Evolutionary conservation across 2,797 vertebrate species (phyloP).

Genomic region (Mallotus villosus): DNA sequence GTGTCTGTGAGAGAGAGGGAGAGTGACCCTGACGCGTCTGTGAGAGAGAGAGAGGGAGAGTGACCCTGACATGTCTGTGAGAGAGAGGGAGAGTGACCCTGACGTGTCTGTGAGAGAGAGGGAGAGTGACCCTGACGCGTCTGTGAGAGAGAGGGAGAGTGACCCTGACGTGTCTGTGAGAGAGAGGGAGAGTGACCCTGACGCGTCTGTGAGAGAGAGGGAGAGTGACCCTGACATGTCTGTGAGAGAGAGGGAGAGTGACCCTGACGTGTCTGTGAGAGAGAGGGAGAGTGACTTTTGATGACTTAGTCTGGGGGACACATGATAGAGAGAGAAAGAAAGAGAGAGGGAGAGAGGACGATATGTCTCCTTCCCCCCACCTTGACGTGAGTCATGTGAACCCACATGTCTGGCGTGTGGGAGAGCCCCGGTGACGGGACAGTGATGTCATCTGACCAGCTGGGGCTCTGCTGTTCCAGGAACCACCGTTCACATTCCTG

Average conservation of each 20-base stretch:
- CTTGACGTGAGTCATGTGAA: too few species aligned
- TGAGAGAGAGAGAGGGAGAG: not conserved
- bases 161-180: not conserved
- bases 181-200: not conserved
- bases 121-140: not conserved
- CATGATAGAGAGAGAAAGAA: not conserved
- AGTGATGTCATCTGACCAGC: not conserved
- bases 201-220: too few species aligned
- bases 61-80: not conserved
- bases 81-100: not conserved
- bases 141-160: not conserved
- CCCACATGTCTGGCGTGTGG: too few species aligned
- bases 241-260: not conserved
- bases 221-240: not conserved
- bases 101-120: too few species aligned
- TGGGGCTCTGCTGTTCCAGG: not conserved
- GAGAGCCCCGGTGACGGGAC: not conserved
- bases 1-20: not conserved
- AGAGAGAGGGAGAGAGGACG: not conserved
- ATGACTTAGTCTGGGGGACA: not conserved
- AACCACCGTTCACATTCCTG: conserved; percentile 30
- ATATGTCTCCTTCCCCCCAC: too few species aligned
- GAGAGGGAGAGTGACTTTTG: not conserved
- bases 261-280: too few species aligned
- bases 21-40: not conserved